These are phyloP conservation scores for Pseudomyrmex cubaensis DNA, from an alignment of 1,140 invertebrate genomes.

Conservation along the genomic window DNA sequence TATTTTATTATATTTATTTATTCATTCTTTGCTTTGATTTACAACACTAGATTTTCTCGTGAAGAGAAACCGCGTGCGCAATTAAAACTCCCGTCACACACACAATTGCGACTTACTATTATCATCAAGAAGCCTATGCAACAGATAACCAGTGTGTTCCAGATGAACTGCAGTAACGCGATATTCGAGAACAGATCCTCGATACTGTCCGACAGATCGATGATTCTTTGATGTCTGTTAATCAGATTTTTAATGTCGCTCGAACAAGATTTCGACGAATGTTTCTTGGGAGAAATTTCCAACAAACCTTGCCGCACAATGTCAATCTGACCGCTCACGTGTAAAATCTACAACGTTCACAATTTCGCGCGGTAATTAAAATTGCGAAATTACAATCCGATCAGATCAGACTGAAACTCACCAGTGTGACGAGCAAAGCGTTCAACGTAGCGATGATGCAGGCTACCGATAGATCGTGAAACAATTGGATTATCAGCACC, in stretches of 20 bases:
- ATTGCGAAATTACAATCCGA: neutral
- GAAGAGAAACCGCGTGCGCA: no score
- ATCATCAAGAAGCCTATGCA: slow-evolving; percentile 56
- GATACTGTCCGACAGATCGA: slow-evolving; percentile 44
- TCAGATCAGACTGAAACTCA: slow-evolving; percentile 23
- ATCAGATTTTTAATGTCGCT: slow-evolving; percentile 41
- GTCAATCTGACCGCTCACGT: slow-evolving; percentile 59
- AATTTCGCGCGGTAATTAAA: no score
- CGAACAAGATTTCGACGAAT: neutral
- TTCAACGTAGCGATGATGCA: slow-evolving; percentile 57
- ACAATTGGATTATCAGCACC: slow-evolving; percentile 28
- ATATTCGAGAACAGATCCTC: slow-evolving; percentile 60
- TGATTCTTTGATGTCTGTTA: slow-evolving; percentile 54
- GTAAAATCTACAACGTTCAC: slow-evolving; percentile 53
- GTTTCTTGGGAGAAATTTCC: slow-evolving; percentile 13
- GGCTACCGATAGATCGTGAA: slow-evolving; percentile 46
- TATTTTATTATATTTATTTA: no score
- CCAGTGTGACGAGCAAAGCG: slow-evolving; percentile 56
- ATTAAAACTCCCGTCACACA: neutral
- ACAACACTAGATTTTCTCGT: no score
- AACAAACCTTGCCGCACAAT: slow-evolving; percentile 45
- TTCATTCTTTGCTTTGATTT: no score
- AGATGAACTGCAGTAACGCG: slow-evolving; percentile 56
- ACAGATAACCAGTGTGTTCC: slow-evolving; percentile 61
- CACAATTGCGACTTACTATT: slow-evolving; percentile 50